Conservation (phyloP, 2,113 vertebrate species). For the Notechis scutatus region DNA sequence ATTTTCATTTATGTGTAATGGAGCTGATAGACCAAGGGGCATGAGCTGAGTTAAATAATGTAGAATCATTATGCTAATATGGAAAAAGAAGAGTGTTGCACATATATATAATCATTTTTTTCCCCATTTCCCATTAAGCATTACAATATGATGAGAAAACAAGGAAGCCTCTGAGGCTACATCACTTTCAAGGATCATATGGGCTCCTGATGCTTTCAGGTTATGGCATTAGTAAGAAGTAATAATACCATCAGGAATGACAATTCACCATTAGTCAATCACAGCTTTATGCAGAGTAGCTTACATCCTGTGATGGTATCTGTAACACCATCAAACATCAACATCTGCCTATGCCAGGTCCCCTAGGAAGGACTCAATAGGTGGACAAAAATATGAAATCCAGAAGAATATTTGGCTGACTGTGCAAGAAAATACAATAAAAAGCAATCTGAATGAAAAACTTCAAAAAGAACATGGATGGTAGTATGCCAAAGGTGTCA, state of each 20-base stretch:
- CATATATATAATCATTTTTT: neutral
- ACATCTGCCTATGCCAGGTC: neutral
- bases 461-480: neutral
- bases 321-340: neutral
- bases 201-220: neutral
- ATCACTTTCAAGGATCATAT: neutral
- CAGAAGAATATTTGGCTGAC: neutral
- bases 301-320: neutral
- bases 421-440: neutral
- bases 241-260: neutral
- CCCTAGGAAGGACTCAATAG: neutral
- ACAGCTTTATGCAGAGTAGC: neutral
- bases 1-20: neutral
- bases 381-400: neutral
- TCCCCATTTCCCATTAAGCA: neutral
- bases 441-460: neutral
- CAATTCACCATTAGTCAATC: neutral
- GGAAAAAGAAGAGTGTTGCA: neutral
- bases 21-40: neutral
- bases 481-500: neutral
- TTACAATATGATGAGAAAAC: neutral
- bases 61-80: neutral
- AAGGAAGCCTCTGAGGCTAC: neutral
- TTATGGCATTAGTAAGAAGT: neutral
- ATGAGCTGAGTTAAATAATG: neutral